Evolutionary conservation across 1,140 invertebrate genomes (phyloP).

Genomic region (Caenorhabditis elegans): WBcel235 BX284606.5:176001-176500

Average conservation of each 20-base stretch:
- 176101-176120: neutral
- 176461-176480: neutral
- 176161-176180: neutral
- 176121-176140: constrained; percentile 3
- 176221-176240: neutral
- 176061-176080: neutral
- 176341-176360: constrained; percentile 1
- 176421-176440: neutral
- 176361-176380: constrained; percentile 2
- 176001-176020: neutral
- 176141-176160: neutral
- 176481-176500: neutral
- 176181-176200: neutral
- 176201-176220: neutral
- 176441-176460: neutral
- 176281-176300: neutral
- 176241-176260: neutral
- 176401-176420: neutral
- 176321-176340: neutral
- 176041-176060: neutral
- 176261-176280: neutral
- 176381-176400: neutral
- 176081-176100: neutral
- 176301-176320: neutral
- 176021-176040: neutral